These are phyloP conservation scores for Spondyliosoma cantharus DNA, from an alignment of 2,797 vertebrate species.

Conservation along the genomic window DNA sequence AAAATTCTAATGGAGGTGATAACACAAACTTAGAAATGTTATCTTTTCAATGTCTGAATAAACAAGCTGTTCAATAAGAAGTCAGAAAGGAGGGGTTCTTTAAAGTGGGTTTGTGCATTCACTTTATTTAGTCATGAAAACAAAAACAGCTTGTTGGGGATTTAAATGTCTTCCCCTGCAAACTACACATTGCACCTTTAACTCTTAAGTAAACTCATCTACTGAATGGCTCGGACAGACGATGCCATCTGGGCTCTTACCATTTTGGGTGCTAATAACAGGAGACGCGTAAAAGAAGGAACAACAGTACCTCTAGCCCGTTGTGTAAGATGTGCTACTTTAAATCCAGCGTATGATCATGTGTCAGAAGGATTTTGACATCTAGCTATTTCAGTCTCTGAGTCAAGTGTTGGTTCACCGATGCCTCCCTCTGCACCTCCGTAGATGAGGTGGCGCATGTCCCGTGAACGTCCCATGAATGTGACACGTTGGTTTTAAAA, in stretches of 20 bases:
- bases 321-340: background rate
- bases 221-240: slow-evolving; percentile 1
- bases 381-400: background rate
- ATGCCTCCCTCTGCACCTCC: background rate
- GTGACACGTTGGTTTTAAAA: background rate
- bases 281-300: background rate
- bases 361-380: background rate
- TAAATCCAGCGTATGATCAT: accelerated
- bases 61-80: too few species aligned
- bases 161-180: too few species aligned
- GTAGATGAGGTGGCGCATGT: background rate
- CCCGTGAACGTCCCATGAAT: slow-evolving; percentile 1
- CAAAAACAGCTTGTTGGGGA: too few species aligned
- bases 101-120: too few species aligned
- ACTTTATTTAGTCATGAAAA: too few species aligned
- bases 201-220: background rate
- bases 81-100: too few species aligned
- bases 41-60: too few species aligned
- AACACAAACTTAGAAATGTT: too few species aligned
- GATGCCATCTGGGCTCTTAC: too few species aligned
- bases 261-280: background rate
- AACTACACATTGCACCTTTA: too few species aligned
- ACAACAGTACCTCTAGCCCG: too few species aligned
- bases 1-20: too few species aligned
- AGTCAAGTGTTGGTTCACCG: background rate